Evolutionary conservation across 2,888 invertebrate species (phyloP), one percentile per base, ranked within the genome.

Genomic region (Tinea trinotella): DNA sequence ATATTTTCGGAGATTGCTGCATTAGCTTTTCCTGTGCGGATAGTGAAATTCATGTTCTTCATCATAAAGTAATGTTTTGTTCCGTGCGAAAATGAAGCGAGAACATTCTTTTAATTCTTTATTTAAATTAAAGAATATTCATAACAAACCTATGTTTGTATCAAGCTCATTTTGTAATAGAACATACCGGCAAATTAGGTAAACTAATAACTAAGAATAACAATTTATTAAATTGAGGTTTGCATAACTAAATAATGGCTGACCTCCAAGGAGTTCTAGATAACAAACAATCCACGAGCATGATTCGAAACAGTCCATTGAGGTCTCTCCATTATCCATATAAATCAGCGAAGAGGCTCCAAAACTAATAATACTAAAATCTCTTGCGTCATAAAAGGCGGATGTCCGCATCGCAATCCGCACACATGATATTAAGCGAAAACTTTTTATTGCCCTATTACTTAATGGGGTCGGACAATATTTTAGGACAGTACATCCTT

Each of bases 381-480:
- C 58, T 57, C 61, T 58, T 56, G 60, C 56, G 56, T 60, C 64
- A 62, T 64, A 65, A 65, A 65, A 65, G 64, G 58, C 55, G 30
- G 53, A 62, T 59, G 58, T 56, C 48, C 58, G 6, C 54, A 53
- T 40, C 53, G 49, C 52, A 53, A 48, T 44, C 48, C n/a, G 35
- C 19, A 24, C 67, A 64, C 59, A 68, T 66, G 70, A 74, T 74
- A 77, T 76, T 71, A 68, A 64, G 67, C 71, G 76, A 75, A 76
- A 78, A 74, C 65, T 65, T 77, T 77, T 76, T 78, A 78, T 75
- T 63, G 68, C 66, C 66, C 63, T 68, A 72, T 77, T 70, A 71
- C 66, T 67, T 74, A 75, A 76, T 75, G 66, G 72, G 73, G 68
- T 65, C 67, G 64, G 59, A 60, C 69, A 60, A 67, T 77, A 75